Evolutionary conservation across 2,113 vertebrate genomes (phyloP).

Genomic region (Uria lomvia): DNA sequence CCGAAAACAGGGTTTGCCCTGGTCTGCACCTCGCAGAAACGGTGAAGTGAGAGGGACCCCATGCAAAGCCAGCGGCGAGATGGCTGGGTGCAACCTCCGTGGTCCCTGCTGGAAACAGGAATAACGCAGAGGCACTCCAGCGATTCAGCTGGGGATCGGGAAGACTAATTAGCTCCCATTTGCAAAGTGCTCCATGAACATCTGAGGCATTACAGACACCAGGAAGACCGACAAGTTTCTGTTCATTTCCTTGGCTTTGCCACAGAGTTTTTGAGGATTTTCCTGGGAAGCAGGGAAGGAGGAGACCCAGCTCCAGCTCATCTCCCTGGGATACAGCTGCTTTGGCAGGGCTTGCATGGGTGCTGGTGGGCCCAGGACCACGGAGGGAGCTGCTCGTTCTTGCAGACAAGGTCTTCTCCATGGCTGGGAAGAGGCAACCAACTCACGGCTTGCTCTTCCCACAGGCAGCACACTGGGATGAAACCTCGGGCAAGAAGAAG

Average conservation of each 20-base stretch:
- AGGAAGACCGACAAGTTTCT: accelerated
- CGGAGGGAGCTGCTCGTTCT: neutral
- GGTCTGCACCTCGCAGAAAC: neutral
- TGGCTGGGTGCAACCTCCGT: neutral
- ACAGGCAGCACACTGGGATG: neutral
- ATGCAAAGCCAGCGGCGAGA: accelerated
- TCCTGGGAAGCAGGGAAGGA: neutral
- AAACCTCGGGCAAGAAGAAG: neutral
- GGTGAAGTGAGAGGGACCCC: accelerated
- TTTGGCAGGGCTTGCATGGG: neutral
- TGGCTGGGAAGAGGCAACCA: neutral
- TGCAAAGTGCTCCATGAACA: neutral
- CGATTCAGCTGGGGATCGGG: neutral
- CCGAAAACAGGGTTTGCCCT: accelerated
- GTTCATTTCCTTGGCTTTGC: neutral
- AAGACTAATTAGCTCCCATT: neutral
- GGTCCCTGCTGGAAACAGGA: neutral
- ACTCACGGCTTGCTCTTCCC: neutral
- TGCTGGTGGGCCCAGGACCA: accelerated
- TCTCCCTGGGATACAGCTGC: neutral
- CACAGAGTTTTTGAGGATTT: neutral
- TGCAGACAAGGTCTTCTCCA: neutral
- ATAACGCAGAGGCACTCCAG: neutral
- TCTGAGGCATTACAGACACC: neutral
- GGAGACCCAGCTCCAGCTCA: neutral